Base-by-base conservation (phyloP, 2,888 invertebrate genomes). In the Parnassius orleans region DNA sequence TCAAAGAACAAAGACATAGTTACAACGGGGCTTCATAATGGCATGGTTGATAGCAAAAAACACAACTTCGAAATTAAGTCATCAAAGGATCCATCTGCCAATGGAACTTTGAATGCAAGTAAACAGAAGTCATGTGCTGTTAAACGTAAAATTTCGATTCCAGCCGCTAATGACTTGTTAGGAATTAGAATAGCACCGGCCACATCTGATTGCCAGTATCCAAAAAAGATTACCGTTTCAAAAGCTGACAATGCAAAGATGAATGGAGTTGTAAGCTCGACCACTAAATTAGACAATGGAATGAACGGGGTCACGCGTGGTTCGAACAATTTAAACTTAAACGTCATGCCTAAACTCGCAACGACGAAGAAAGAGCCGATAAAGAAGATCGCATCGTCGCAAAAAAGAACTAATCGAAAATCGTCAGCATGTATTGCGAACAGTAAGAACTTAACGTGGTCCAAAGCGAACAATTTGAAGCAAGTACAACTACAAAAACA, bases 271-370 rank as follows among this genome's bases (percentile, higher is more conserved):
- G 89, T 90, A 42, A 90, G 88, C 61, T 89, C 90, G 44, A 90
- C 90, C 24, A 90, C 90, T 14, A 90, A 87, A 76, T 69, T 90
- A 67, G 90, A 90, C 70, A 87, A 83, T 66, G 82, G 83, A 75
- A 91, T 91, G 87, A 90, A 91, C 66, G 88, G 89, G 61, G 91
- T 90, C 12, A 90, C 88, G 56, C 86, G 83, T 69, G 91, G 91
- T 64, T 90, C 91, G 47, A 91, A 91, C 69, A 91, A 90, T 71
- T 78, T 88, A 63, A 86, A 80, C 66, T 72, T 91, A 68, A 87
- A 82, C 69, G 76, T 80, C 47, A 70, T 77, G 51, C 72, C 80
- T 46, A 89, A 90, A 74, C 72, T 79, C 33, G 66, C 74, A 46
- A 68, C 76, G 48, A 60, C 68, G 2, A 90, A 89, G 70, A 86